Evolutionary conservation across 1,140 invertebrate genomes (phyloP), one percentile per base, ranked within the genome.

Genomic region (Drosophila hydei): DNA sequence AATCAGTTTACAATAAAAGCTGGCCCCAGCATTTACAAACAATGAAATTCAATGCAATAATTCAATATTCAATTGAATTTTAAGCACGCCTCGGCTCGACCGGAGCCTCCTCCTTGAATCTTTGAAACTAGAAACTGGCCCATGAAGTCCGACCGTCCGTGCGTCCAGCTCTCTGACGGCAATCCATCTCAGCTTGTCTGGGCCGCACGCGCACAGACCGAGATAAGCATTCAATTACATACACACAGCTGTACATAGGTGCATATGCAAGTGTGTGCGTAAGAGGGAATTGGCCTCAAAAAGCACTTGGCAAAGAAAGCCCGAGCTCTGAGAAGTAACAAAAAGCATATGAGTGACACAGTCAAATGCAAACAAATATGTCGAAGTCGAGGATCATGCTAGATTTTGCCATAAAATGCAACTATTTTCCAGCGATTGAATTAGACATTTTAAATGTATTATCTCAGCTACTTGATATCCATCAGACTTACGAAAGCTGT

Each of bases 31-130:
- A 90, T 90, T 90, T 90, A 90, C 89, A 90, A 90, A 90, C 89
- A 90, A 90, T 90, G 89, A 89, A 89, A 90, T 90, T 89, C 89
- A 90, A 90, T 90, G 80, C 89, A 90, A 90, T 89, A 85, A 89
- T 83, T 90, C 89, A 89, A 90, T 79, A 90, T 90, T 90, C 89
- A 89, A 90, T 90, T 90, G 89, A 90, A 90, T 90, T 85, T 90
- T 90, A 90, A 90, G 89, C 87, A 89, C 72, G 76, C 75, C 62
- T 21, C 19, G 72, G 62, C 60, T 55, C 72, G 38, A 47, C 43
- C 27, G 19, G 40, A 27, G 38, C 72, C 61, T 59, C 58, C 60
- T 52, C n/a, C 45, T 48, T 38, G 43, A 16, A 64, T 70, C 65
- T 63, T 19, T 63, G 62, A 72, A 67, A 67, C 62, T 67, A 59